These are phyloP conservation scores for Sesamia inferens DNA, from an alignment of 2,888 invertebrate species.

Conservation along the genomic window DNA sequence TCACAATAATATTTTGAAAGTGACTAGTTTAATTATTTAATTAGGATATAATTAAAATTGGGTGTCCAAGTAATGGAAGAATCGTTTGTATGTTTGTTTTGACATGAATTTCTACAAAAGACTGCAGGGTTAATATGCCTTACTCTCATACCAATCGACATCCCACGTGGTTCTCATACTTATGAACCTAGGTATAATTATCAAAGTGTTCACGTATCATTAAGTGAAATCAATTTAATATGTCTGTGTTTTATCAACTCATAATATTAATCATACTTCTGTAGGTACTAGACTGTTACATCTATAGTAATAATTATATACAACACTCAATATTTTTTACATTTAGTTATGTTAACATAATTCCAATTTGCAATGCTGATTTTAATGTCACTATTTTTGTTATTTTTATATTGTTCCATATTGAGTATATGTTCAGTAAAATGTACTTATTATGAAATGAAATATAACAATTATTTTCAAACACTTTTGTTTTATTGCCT, in stretches of 20 bases:
- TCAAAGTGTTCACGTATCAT: slow-evolving; percentile 56
- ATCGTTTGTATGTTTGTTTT: slow-evolving; percentile 56
- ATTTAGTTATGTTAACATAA: slow-evolving; percentile 57
- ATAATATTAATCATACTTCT: slow-evolving; percentile 45
- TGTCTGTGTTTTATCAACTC: slow-evolving; percentile 48
- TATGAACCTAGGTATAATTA: slow-evolving; percentile 50
- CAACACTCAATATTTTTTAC: slow-evolving; percentile 62
- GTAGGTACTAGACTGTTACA: slow-evolving; percentile 60
- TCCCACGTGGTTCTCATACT: slow-evolving; percentile 50
- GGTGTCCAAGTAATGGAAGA: slow-evolving; percentile 46
- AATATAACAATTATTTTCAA: slow-evolving; percentile 86
- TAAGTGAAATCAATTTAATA: slow-evolving; percentile 56
- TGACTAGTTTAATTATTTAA: slow-evolving; percentile 66
- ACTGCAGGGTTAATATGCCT: slow-evolving; percentile 74
- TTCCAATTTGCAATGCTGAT: slow-evolving; percentile 58
- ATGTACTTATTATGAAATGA: slow-evolving; percentile 84
- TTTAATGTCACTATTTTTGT: slow-evolving; percentile 70
- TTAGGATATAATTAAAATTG: slow-evolving; percentile 57
- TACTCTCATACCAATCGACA: slow-evolving; percentile 62
- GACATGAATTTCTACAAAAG: slow-evolving; percentile 64
- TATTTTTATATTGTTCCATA: slow-evolving; percentile 80
- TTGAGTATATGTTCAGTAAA: slow-evolving; percentile 77
- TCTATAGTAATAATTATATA: slow-evolving; percentile 59
- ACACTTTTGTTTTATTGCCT: slow-evolving; percentile 67
- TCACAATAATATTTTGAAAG: slow-evolving; percentile 48